Base-by-base conservation (phyloP, 2,888 invertebrate species). In the Orthosia cruda region DNA sequence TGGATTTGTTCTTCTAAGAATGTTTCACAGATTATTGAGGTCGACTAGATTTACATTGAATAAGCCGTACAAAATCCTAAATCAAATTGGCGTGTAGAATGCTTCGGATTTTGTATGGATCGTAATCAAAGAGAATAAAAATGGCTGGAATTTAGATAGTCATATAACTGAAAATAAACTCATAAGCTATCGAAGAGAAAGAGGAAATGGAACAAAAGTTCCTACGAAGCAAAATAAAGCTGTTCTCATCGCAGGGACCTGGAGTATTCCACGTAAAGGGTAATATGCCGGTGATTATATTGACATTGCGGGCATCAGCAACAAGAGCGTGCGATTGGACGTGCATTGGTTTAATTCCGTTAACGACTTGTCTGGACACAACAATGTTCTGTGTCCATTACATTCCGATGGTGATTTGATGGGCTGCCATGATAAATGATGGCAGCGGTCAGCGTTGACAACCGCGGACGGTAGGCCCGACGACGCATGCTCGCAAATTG, bases 391-490 rank as follows among this genome's bases (percentile, higher is more conserved):
- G 79, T 77, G 83, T 85, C 88, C 88, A 89, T 88, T 84, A 86
- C 91, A 91, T 91, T 90, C 89, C 88, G 84, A 86, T 86, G 84
- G 84, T 88, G 90, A 91, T 92, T 90, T 88, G 91, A 92, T 91
- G 88, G 85, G 84, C 80, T 81, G 64, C 77, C 69, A 78, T 91
- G 91, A 92, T 91, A 88, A 91, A 92, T 92, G 86, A 77, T 75
- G 78, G 54, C 74, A 71, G 70, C 64, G 77, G 76, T 73, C 80
- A 75, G 73, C 77, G 86, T 81, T 86, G 87, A 88, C 87, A 89
- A 80, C 85, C 81, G 83, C 84, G 81, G 71, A 75, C 80, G 65
- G 81, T 83, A 67, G 81, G 83, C 59, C 74, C 57, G 81, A 78
- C 85, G 71, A 77, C 84, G 68, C 79, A 84, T 77, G 81, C 77